phyloP scores from a whole-genome alignment of 2,888 invertebrate genomes.

The Cosmia trapezina region DNA sequence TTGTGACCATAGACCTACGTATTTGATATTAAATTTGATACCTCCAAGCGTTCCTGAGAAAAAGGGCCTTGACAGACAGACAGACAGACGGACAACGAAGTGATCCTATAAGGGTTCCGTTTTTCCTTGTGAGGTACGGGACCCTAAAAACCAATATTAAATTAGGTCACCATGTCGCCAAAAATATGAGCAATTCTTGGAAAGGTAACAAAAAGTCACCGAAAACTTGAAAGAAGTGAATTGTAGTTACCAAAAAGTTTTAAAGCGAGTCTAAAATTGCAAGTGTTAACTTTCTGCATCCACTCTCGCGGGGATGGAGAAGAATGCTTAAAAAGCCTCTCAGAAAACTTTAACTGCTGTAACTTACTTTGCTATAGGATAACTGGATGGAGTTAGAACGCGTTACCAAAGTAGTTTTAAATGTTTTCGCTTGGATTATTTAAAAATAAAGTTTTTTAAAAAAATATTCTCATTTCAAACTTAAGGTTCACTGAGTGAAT shows the following conservation, averaged over 20 bases:
- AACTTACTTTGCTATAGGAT: conserved; percentile 19
- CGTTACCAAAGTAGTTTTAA: not conserved
- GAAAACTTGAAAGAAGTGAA: conserved; percentile 45
- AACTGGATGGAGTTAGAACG: conserved; percentile 27
- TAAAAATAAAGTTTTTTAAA: no score
- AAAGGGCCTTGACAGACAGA: no score
- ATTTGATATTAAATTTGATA: no score
- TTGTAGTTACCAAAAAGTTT: conserved; percentile 64
- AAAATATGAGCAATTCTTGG: not conserved
- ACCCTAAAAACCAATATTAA: not conserved
- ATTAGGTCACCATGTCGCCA: conserved; percentile 1
- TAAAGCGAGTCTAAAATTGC: conserved; percentile 54
- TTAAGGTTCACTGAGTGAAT: not conserved
- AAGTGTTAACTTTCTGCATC: conserved; percentile 65
- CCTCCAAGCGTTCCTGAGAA: no score
- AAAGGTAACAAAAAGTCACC: conserved; percentile 12
- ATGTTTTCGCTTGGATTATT: not conserved
- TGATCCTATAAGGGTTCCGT: no score
- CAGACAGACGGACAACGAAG: no score
- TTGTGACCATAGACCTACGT: no score
- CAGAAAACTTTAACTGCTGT: conserved; percentile 58
- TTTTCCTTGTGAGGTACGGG: no score
- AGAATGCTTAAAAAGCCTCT: conserved; percentile 66
- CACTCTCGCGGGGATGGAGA: conserved; percentile 42
- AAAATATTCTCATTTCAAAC: not conserved